These are phyloP conservation scores for Bombus sibiricus DNA, from an alignment of 1,140 invertebrate genomes.

Conservation along the genomic window DNA sequence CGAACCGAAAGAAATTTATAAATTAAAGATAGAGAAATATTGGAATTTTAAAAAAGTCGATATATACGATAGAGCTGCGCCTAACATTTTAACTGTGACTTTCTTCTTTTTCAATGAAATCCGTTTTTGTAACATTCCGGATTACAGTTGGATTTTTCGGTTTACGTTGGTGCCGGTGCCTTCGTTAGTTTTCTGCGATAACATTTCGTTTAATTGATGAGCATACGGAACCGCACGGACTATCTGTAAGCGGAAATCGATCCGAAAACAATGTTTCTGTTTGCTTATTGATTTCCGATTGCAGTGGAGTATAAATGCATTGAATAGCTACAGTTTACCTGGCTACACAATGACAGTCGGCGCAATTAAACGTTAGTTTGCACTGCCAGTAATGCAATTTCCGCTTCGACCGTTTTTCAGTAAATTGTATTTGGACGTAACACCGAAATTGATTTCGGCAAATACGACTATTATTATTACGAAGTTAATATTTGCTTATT, in stretches of 20 bases:
- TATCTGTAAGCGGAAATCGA: conserved; percentile 61
- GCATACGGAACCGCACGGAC: conserved; percentile 15
- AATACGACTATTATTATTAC: conserved; percentile 30
- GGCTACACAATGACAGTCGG: conserved; percentile 48
- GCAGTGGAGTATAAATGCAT: conserved; percentile 49
- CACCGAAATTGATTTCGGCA: conserved; percentile 40
- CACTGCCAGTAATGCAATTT: conserved; percentile 54
- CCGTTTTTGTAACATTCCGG: neutral
- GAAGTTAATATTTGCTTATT: conserved; percentile 23
- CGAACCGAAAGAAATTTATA: too few species aligned
- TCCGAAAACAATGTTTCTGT: conserved; percentile 62
- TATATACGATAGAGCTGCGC: too few species aligned
- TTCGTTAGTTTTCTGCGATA: conserved; percentile 35
- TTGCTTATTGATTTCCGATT: conserved; percentile 67
- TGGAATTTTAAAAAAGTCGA: too few species aligned
- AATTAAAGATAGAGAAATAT: too few species aligned
- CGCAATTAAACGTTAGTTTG: conserved; percentile 67
- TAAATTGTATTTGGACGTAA: conserved; percentile 40
- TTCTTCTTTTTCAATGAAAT: neutral
- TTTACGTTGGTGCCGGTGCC: neutral
- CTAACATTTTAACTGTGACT: too few species aligned
- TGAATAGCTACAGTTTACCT: conserved; percentile 51
- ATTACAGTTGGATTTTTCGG: neutral
- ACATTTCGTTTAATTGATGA: conserved; percentile 55
- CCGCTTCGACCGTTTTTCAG: conserved; percentile 37